Evolutionary conservation across 2,797 vertebrate genomes (phyloP).

Genomic region (Dromococcyx pavoninus): DNA sequence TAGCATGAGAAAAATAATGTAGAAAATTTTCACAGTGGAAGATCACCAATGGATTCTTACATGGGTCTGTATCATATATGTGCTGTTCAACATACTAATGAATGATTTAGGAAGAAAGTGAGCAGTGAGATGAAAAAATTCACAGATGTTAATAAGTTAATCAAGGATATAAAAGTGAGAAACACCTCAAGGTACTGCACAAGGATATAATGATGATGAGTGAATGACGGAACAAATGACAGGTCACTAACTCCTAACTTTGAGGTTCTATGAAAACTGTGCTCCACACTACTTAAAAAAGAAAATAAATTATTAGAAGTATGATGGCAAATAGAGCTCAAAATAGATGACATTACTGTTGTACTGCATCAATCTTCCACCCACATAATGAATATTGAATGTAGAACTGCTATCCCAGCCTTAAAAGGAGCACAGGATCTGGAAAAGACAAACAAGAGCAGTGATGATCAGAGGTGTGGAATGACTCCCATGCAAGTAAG

Average conservation of each 20-base stretch:
- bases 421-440: neutral
- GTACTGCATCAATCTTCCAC: neutral
- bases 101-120: neutral
- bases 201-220: no score
- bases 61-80: neutral
- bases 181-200: neutral
- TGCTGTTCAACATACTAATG: neutral
- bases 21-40: neutral
- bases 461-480: neutral
- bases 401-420: neutral
- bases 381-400: neutral
- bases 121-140: neutral
- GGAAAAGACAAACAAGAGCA: neutral
- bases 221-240: neutral
- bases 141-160: neutral
- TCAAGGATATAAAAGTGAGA: neutral
- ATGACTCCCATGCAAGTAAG: neutral
- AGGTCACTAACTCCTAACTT: neutral
- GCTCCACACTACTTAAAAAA: neutral
- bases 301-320: neutral
- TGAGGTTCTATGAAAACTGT: neutral
- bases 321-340: neutral
- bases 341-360: neutral
- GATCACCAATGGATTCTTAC: neutral
- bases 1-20: accelerated